These are phyloP conservation scores for Alethe diademata DNA, from an alignment of 2,113 vertebrate species.

Conservation along the genomic window DNA sequence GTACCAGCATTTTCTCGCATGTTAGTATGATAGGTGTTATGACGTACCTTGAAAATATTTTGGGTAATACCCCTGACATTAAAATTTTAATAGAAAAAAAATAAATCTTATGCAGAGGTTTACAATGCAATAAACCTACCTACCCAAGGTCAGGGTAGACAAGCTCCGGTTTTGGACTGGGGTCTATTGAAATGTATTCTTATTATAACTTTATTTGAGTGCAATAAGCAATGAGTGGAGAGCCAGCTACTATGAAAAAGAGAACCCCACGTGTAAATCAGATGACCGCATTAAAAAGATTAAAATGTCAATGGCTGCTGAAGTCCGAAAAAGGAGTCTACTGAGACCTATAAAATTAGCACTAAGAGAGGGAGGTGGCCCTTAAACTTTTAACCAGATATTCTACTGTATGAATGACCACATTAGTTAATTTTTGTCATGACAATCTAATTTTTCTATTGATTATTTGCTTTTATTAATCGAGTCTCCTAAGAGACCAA, in stretches of 20 bases:
- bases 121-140: constrained; percentile 49
- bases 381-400: constrained; percentile 75
- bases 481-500: constrained; percentile 63
- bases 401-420: constrained; percentile 68
- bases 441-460: constrained; percentile 74
- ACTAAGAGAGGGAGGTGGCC: constrained; percentile 68
- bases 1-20: not conserved
- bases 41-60: constrained; percentile 32
- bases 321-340: constrained; percentile 73
- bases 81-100: constrained; percentile 32
- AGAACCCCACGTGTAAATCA: constrained; percentile 69
- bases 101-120: constrained; percentile 43
- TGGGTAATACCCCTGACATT: not conserved
- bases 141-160: constrained; percentile 64
- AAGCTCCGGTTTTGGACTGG: constrained; percentile 55
- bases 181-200: constrained; percentile 63
- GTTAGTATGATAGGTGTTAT: not conserved
- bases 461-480: constrained; percentile 75
- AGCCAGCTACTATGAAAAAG: constrained; percentile 38
- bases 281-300: constrained; percentile 79
- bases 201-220: constrained; percentile 74
- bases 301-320: constrained; percentile 78
- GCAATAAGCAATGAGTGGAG: constrained; percentile 63
- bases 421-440: constrained; percentile 73
- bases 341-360: constrained; percentile 76